Evolutionary conservation across 1,140 invertebrate species (phyloP).

Genomic region (Drosophila kurseongensis): DNA sequence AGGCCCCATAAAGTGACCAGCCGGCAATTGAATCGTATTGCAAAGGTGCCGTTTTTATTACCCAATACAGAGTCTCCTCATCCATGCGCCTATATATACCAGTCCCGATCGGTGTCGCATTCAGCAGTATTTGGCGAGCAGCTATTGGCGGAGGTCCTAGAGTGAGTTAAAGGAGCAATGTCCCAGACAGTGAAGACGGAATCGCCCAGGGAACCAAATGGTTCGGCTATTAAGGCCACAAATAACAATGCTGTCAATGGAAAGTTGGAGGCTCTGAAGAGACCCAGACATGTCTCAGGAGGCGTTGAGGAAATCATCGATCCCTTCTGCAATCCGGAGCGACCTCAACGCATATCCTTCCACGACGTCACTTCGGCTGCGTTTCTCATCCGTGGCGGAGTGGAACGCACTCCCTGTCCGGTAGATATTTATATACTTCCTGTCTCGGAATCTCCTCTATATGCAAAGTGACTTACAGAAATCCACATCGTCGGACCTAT

Average conservation of each 20-base stretch:
- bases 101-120: slow-evolving; percentile 22
- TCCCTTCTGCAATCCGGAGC: slow-evolving; percentile 89
- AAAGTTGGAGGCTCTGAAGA: slow-evolving; percentile 17
- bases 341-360: slow-evolving; percentile 91
- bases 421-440: slow-evolving; percentile 85
- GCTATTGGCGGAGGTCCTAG: slow-evolving; percentile 19
- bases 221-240: neutral
- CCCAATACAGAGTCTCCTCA: slow-evolving; percentile 35
- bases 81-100: slow-evolving; percentile 59
- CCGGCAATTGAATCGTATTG: slow-evolving; percentile 41
- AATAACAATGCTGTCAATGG: slow-evolving; percentile 14
- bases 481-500: slow-evolving; percentile 91
- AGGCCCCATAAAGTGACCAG: slow-evolving; percentile 63
- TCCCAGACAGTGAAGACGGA: slow-evolving; percentile 47
- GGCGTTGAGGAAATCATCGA: slow-evolving; percentile 65
- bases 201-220: slow-evolving; percentile 29
- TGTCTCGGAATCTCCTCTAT: neutral
- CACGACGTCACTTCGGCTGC: slow-evolving; percentile 96
- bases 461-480: slow-evolving; percentile 65
- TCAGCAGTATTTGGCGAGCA: slow-evolving; percentile 46
- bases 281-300: slow-evolving; percentile 41
- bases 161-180: slow-evolving; percentile 25
- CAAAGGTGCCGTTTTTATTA: slow-evolving; percentile 72
- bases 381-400: slow-evolving; percentile 93
- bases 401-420: slow-evolving; percentile 93